Conservation (phyloP, 2,888 invertebrate genomes). For the Mimumesa dahlbomi region DNA sequence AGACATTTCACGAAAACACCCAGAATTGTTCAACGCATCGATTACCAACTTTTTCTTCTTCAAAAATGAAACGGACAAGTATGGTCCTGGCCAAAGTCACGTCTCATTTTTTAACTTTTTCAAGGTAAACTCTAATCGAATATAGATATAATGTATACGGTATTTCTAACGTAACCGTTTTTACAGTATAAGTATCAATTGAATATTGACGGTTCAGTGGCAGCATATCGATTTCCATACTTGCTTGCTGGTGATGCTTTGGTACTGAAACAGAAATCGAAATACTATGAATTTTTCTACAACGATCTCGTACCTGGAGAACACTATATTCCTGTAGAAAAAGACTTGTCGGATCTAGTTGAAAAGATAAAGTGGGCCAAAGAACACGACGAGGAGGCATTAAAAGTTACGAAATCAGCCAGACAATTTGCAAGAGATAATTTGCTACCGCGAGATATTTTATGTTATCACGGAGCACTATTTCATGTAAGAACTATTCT, state of each 20-base stretch:
- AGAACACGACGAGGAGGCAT: constrained; percentile 86
- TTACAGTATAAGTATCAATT: constrained; percentile 96
- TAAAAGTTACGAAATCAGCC: constrained; percentile 85
- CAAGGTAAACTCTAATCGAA: constrained; percentile 83
- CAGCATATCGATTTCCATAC: constrained; percentile 96
- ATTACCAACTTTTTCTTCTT: constrained; percentile 98
- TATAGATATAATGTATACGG: background rate
- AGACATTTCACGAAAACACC: constrained; percentile 87
- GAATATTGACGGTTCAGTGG: constrained; percentile 97
- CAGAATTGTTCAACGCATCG: constrained; percentile 93
- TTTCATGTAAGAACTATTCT: constrained; percentile 45
- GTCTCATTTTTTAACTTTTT: constrained; percentile 97
- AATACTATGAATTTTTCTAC: constrained; percentile 98
- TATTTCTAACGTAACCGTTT: background rate
- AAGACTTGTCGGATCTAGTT: constrained; percentile 90
- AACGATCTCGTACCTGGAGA: constrained; percentile 86
- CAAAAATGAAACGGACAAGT: constrained; percentile 89
- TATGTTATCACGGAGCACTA: constrained; percentile 92
- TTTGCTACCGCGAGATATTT: constrained; percentile 90
- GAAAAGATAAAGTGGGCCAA: constrained; percentile 90
- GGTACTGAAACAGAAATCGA: constrained; percentile 95
- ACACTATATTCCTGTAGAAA: constrained; percentile 92
- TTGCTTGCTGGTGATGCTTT: constrained; percentile 93
- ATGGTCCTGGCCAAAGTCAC: constrained; percentile 92
- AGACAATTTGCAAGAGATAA: constrained; percentile 88